Percentiles rank a stretch among this genome's conserved stretches.
Conservation (phyloP, 2,888 invertebrate species). For the Amphipoea lucens region DNA sequence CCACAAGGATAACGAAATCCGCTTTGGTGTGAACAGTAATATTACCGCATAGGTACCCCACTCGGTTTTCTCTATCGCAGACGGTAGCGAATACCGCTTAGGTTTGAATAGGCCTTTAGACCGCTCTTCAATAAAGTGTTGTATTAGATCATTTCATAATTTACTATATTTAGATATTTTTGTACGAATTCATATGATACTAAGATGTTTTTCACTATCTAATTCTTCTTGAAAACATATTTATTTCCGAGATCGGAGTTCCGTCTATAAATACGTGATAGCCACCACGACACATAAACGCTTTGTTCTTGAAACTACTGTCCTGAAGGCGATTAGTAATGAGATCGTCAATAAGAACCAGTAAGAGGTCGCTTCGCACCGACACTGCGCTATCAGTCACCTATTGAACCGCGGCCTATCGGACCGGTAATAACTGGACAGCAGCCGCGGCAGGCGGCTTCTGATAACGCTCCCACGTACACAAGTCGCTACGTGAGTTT, state of each 20-base stretch:
- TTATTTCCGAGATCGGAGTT: constrained; percentile 22
- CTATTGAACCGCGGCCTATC: constrained; percentile 91
- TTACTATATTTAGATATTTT: background rate
- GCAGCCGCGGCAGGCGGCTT: constrained; percentile 87
- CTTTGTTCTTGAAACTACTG: constrained; percentile 63
- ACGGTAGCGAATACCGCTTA: no score
- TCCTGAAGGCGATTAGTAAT: constrained; percentile 66
- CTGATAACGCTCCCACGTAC: constrained; percentile 82
- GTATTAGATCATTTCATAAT: constrained; percentile 1
- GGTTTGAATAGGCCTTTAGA: constrained; percentile 1
- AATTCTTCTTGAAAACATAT: constrained; percentile 11
- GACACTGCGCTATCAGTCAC: constrained; percentile 88
- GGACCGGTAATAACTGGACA: constrained; percentile 90
- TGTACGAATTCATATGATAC: constrained; percentile 5
- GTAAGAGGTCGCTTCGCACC: constrained; percentile 87
- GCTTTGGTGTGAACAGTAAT: no score
- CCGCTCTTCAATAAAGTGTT: constrained; percentile 6
- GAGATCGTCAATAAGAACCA: constrained; percentile 80
- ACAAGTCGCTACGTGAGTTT: constrained; percentile 68
- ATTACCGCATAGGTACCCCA: no score
- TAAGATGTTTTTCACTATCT: constrained; percentile 5
- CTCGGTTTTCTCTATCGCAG: no score
- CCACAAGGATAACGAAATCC: no score
- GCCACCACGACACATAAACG: constrained; percentile 47
- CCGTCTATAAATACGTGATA: constrained; percentile 46